Conservation (phyloP, 2,797 vertebrate genomes). For the Pipistrellus pipistrellus region DNA sequence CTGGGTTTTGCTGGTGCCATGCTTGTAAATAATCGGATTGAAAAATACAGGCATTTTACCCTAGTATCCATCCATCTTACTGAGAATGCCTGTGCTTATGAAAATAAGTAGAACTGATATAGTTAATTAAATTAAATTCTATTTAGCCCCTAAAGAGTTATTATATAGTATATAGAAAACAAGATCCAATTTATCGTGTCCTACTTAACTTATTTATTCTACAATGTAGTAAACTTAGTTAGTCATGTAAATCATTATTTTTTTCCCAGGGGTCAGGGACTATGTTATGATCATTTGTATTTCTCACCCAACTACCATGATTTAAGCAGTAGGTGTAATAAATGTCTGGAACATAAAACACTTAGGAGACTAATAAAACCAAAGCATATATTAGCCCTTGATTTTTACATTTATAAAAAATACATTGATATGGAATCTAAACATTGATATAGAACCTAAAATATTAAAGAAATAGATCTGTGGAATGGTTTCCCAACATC, state of each 20-base stretch:
- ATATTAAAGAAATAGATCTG: not conserved
- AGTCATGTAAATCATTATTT: not conserved
- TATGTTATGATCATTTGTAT: not conserved
- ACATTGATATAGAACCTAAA: not conserved
- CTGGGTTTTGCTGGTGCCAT: conserved; percentile 11
- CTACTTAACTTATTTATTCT: conserved; percentile 5
- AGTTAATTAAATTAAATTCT: conserved; percentile 26
- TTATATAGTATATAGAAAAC: not conserved
- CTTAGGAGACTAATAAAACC: not conserved
- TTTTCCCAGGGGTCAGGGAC: not conserved
- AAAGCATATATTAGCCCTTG: not conserved
- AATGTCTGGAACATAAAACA: not conserved
- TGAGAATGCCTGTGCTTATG: not conserved
- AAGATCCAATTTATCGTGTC: not conserved
- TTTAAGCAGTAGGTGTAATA: not conserved
- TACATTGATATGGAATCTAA: not conserved
- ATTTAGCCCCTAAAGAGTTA: not conserved
- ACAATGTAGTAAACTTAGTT: not conserved
- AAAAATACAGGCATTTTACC: not conserved
- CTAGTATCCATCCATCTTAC: not conserved
- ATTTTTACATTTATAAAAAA: conserved; percentile 34
- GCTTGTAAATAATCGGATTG: not conserved
- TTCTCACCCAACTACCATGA: not conserved
- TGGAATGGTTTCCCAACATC: not conserved
- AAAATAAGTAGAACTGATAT: conserved; percentile 45